Percentiles rank a stretch among this genome's conserved stretches.
Conservation (phyloP, 2,113 vertebrate genomes). For the Platichthys flesus region DNA sequence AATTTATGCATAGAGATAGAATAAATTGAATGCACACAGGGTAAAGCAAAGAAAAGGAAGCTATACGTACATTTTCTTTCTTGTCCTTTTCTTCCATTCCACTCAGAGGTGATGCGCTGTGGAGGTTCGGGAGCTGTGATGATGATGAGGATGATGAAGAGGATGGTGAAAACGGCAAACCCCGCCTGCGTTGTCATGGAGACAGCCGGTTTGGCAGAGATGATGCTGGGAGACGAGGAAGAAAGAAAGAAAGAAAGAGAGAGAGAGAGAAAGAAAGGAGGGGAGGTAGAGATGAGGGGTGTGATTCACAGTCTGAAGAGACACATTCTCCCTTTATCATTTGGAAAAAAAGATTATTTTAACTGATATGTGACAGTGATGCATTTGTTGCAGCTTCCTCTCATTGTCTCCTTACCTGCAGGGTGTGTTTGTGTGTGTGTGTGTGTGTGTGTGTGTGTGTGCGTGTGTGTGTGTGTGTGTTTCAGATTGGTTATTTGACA, state of each 20-base stretch:
- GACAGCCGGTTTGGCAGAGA: constrained; percentile 65
- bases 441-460: too few relatives aligned
- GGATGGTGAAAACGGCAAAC: constrained; percentile 40
- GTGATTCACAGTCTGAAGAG: not conserved
- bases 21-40: not conserved
- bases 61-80: constrained; percentile 75
- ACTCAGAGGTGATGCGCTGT: constrained; percentile 63
- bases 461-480: too few relatives aligned
- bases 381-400: not conserved
- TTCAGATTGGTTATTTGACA: too few relatives aligned
- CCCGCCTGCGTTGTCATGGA: constrained; percentile 78
- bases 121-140: constrained; percentile 46
- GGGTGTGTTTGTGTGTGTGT: not conserved
- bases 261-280: not conserved
- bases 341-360: not conserved
- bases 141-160: constrained; percentile 7
- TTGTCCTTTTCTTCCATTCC: constrained; percentile 79
- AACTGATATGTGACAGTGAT: too few relatives aligned
- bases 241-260: not conserved
- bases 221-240: constrained; percentile 17
- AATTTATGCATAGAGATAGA: not conserved
- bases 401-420: not conserved
- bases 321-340: not conserved
- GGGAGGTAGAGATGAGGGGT: not conserved
- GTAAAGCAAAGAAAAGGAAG: not conserved